phyloP scores from a whole-genome alignment of 2,888 invertebrate species.

The Brenthis daphne region DNA sequence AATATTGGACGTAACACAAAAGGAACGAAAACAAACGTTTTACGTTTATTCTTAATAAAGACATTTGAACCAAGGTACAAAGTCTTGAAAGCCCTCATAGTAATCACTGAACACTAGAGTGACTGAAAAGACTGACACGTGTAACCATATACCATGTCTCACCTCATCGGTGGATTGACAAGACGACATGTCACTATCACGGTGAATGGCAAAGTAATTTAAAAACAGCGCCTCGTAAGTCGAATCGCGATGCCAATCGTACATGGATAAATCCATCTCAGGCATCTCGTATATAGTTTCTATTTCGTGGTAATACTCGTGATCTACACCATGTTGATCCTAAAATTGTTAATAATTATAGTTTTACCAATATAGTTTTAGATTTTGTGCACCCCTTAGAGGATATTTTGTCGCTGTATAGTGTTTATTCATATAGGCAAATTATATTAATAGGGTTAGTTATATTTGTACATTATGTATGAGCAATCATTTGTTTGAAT shows the following conservation, averaged over 20 bases:
- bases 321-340: constrained; percentile 38
- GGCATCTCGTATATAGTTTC: constrained; percentile 69
- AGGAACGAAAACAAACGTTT: neutral
- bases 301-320: constrained; percentile 64
- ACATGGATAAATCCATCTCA: constrained; percentile 54
- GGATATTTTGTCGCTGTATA: too few species aligned
- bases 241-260: constrained; percentile 57
- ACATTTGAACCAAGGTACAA: too few species aligned
- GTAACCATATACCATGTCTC: constrained; percentile 33
- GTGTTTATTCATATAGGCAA: too few species aligned
- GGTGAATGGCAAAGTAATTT: constrained; percentile 54
- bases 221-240: constrained; percentile 58
- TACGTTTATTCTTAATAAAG: too few species aligned
- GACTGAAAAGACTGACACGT: constrained; percentile 15
- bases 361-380: neutral
- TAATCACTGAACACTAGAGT: constrained; percentile 6
- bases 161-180: constrained; percentile 46
- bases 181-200: constrained; percentile 50
- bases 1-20: too few species aligned
- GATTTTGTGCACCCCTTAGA: too few species aligned
- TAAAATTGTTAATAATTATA: constrained; percentile 40
- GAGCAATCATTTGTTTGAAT: too few species aligned
- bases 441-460: too few species aligned
- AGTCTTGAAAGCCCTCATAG: neutral
- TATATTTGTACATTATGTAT: too few species aligned